Evolutionary conservation across 1,140 invertebrate genomes (phyloP).

Genomic region (Limonius californicus): DNA sequence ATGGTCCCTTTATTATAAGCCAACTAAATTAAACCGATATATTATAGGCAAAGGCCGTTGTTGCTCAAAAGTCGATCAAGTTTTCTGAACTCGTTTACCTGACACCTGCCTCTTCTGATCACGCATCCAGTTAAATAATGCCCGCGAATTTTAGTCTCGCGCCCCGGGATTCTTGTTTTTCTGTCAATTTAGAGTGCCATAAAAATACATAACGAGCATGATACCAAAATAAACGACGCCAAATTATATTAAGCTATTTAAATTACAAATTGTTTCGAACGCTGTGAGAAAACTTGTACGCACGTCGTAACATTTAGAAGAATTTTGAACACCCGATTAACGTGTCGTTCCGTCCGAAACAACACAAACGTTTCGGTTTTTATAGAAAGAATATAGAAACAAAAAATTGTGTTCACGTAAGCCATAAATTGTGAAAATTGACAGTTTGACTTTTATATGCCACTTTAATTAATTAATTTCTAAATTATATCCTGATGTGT

Average conservation of each 20-base stretch:
- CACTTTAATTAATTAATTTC: no score
- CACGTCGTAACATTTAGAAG: no score
- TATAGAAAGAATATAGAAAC: no score
- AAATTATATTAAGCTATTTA: conserved; percentile 15
- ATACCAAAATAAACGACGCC: conserved; percentile 35
- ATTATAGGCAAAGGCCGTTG: conserved; percentile 19
- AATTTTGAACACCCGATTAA: no score
- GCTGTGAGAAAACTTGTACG: no score
- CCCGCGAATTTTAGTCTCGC: conserved; percentile 32
- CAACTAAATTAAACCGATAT: conserved; percentile 30
- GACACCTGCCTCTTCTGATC: conserved; percentile 40
- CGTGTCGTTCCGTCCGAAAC: no score
- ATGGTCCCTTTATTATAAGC: conserved; percentile 19
- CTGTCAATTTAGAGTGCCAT: conserved; percentile 41
- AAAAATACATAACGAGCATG: conserved; percentile 39
- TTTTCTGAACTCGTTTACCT: conserved; percentile 31
- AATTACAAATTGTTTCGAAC: no score
- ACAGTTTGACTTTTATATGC: no score
- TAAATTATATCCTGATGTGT: no score
- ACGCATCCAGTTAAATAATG: conserved; percentile 37
- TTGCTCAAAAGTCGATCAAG: conserved; percentile 26
- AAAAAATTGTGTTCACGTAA: no score
- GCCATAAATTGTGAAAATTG: no score
- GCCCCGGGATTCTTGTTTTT: conserved; percentile 40
- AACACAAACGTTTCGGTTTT: no score